Conservation (phyloP, 2,113 vertebrate species). For the Gobio gobio region DNA sequence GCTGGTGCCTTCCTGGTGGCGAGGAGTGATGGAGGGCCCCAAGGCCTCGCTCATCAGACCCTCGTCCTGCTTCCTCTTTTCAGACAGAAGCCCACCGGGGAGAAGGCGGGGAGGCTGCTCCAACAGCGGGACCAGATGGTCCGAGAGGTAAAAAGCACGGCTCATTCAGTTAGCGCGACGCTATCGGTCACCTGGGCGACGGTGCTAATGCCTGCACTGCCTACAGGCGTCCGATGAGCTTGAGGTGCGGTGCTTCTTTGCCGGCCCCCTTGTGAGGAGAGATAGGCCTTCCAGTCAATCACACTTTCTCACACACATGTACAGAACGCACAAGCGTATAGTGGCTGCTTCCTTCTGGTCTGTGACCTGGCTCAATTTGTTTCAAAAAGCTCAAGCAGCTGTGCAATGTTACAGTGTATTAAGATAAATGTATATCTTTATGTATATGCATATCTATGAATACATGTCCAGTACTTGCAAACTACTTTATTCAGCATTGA, state of each 20-base stretch:
- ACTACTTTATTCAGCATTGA: not conserved
- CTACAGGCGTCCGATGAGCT: slow-evolving; percentile 51
- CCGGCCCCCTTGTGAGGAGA: slow-evolving; percentile 36
- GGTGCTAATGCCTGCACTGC: slow-evolving; percentile 58
- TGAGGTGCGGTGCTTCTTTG: slow-evolving; percentile 18
- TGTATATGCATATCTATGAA: not conserved
- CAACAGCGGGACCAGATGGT: slow-evolving; percentile 89
- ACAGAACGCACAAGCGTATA: slow-evolving; percentile 3
- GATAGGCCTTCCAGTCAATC: slow-evolving; percentile 57
- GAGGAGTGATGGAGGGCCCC: slow-evolving; percentile 87
- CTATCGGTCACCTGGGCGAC: slow-evolving; percentile 74
- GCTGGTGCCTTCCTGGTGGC: slow-evolving; percentile 88
- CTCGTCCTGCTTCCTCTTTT: slow-evolving; percentile 77
- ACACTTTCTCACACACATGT: slow-evolving; percentile 30
- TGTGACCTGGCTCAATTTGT: slow-evolving; percentile 46
- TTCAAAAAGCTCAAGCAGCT: slow-evolving; percentile 19
- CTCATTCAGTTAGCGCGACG: slow-evolving; percentile 66
- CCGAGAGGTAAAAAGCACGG: slow-evolving; percentile 68
- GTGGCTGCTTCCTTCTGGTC: slow-evolving; percentile 49
- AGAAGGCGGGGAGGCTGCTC: slow-evolving; percentile 74
- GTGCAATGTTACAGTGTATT: slow-evolving; percentile 2
- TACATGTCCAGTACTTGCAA: not conserved
- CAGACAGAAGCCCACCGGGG: slow-evolving; percentile 83
- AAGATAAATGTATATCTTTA: slow-evolving; percentile 24
- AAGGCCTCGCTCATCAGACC: slow-evolving; percentile 85